These are phyloP conservation scores for Sus scrofa DNA, from an alignment of 2,113 vertebrate species.

Conservation along the genomic window T2T-Sscrofa CM000812.6:170942501-170943000, in stretches of 20 bases:
- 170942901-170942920: conserved; percentile 27
- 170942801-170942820: not conserved
- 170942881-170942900: not conserved
- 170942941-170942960: not conserved
- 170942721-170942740: not conserved
- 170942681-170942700: not conserved
- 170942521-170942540: conserved; percentile 6
- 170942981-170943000: conserved; percentile 45
- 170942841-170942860: not conserved
- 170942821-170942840: not conserved
- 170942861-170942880: not conserved
- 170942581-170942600: not conserved
- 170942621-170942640: not conserved
- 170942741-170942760: not conserved
- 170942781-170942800: not conserved
- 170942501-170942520: not conserved
- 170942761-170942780: not conserved
- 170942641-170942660: not conserved
- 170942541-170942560: not conserved
- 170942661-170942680: not conserved
- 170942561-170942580: not conserved
- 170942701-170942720: not conserved
- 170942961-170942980: conserved; percentile 28
- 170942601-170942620: not conserved
- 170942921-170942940: not conserved